Evolutionary conservation across 2,888 invertebrate genomes (phyloP).

Genomic region (Apamea monoglypha): DNA sequence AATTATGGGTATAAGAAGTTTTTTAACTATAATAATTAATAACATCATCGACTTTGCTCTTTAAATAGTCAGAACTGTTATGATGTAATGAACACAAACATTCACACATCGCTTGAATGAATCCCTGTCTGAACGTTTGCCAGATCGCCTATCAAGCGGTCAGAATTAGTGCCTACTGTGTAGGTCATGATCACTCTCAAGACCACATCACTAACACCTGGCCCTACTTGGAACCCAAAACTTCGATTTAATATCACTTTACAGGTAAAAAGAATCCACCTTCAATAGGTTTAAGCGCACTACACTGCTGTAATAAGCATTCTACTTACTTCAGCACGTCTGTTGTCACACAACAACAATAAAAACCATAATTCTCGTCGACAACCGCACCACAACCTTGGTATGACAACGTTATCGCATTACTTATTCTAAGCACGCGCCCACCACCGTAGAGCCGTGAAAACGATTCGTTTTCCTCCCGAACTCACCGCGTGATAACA

Average conservation of each 20-base stretch:
- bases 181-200: conserved; percentile 85
- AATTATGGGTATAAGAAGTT: background rate
- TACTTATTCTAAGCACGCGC: conserved; percentile 79
- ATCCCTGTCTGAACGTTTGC: conserved; percentile 82
- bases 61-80: conserved; percentile 54
- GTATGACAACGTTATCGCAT: conserved; percentile 79
- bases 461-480: conserved; percentile 83
- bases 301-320: conserved; percentile 55
- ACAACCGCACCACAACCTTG: conserved; percentile 68
- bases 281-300: conserved; percentile 39
- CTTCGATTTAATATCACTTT: conserved; percentile 20
- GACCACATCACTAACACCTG: conserved; percentile 73
- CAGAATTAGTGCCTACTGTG: conserved; percentile 81
- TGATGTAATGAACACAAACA: conserved; percentile 71
- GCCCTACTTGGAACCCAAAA: conserved; percentile 47
- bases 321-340: conserved; percentile 59
- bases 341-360: conserved; percentile 57
- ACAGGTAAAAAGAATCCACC: conserved; percentile 35
- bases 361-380: conserved; percentile 61
- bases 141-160: conserved; percentile 80
- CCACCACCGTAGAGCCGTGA: conserved; percentile 80
- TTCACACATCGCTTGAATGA: conserved; percentile 81
- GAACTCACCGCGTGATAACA: conserved; percentile 74
- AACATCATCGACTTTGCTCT: conserved; percentile 53
- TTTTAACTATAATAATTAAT: conserved; percentile 8